phyloP scores from a whole-genome alignment of 2,797 vertebrate genomes.

The Clarias fuscus region DNA sequence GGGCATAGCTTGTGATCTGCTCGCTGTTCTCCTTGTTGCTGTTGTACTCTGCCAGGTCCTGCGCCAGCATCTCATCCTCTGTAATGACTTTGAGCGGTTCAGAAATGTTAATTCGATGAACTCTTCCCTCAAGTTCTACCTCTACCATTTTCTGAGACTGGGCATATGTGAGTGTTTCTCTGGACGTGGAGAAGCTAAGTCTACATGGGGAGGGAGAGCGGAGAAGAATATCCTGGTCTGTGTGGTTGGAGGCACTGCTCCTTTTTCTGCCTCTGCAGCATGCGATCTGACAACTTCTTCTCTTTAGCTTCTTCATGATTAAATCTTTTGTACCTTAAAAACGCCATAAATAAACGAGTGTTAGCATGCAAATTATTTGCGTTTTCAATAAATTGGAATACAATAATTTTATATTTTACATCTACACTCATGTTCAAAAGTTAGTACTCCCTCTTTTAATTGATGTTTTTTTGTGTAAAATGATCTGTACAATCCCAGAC shows the following conservation, averaged over 20 bases:
- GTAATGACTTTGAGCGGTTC: slow-evolving; percentile 92
- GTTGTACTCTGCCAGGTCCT: slow-evolving; percentile 96
- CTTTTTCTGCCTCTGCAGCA: slow-evolving; percentile 77
- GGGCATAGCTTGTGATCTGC: slow-evolving; percentile 81
- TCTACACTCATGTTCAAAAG: no score
- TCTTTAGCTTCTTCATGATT: slow-evolving; percentile 85
- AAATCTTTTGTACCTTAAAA: slow-evolving; percentile 57
- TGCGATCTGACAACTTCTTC: slow-evolving; percentile 80
- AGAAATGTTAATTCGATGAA: slow-evolving; percentile 94
- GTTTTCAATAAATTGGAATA: neutral
- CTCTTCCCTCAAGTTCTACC: slow-evolving; percentile 93
- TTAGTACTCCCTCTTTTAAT: no score
- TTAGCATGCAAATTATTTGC: neutral
- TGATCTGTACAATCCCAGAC: no score
- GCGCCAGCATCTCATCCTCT: slow-evolving; percentile 93
- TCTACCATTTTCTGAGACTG: slow-evolving; percentile 98
- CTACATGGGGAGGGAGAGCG: slow-evolving; percentile 90
- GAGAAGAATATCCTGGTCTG: slow-evolving; percentile 59
- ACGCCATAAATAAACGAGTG: neutral
- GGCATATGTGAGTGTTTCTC: slow-evolving; percentile 92
- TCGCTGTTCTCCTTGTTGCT: slow-evolving; percentile 99
- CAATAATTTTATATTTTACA: neutral
- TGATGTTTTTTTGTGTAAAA: no score
- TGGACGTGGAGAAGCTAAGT: slow-evolving; percentile 86
- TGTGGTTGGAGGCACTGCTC: slow-evolving; percentile 61